Evolutionary conservation across 2,888 invertebrate genomes (phyloP).

Genomic region (Netelia inedita): DNA sequence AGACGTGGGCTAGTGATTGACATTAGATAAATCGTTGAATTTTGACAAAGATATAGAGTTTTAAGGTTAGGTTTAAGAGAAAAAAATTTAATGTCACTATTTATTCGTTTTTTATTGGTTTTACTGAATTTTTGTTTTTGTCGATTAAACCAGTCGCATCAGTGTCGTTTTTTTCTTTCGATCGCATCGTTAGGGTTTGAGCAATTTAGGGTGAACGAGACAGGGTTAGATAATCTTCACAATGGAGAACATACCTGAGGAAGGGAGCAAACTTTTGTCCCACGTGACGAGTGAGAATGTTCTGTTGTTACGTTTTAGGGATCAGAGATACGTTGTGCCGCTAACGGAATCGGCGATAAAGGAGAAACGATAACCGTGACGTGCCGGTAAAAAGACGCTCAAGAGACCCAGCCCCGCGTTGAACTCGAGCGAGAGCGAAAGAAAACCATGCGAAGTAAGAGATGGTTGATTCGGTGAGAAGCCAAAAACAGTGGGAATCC

Average conservation of each 20-base stretch:
- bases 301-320: constrained; percentile 73
- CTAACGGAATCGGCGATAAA: constrained; percentile 65
- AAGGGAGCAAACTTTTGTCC: constrained; percentile 19
- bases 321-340: constrained; percentile 68
- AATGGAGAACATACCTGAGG: too few species aligned
- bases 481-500: constrained; percentile 10
- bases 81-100: neutral
- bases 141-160: neutral
- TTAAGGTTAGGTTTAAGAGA: neutral
- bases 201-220: too few species aligned
- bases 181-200: constrained; percentile 3
- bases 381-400: constrained; percentile 35
- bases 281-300: constrained; percentile 59
- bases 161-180: neutral
- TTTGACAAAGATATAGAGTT: constrained; percentile 5
- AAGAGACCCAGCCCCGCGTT: neutral
- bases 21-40: constrained; percentile 22
- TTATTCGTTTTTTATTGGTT: neutral
- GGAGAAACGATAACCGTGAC: constrained; percentile 26
- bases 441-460: neutral
- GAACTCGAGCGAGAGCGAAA: neutral
- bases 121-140: constrained; percentile 12
- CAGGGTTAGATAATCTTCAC: too few species aligned
- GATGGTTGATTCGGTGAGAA: constrained; percentile 10
- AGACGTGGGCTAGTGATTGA: constrained; percentile 20